These are phyloP conservation scores for Peromyscus maniculatus DNA, from an alignment of 2,113 vertebrate genomes.

Conservation along the genomic window DNA sequence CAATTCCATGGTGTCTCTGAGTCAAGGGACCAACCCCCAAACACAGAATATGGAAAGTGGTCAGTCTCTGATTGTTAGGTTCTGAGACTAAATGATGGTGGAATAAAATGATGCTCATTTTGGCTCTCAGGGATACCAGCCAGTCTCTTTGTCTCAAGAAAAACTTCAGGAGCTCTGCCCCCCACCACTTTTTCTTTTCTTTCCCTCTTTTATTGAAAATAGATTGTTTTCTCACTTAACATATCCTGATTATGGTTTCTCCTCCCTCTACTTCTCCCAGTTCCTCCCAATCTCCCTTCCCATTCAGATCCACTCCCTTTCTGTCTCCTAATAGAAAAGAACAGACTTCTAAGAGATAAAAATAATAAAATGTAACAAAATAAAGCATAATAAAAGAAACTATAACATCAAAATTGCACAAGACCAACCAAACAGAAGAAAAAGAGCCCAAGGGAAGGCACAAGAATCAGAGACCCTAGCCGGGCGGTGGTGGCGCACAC, in stretches of 20 bases:
- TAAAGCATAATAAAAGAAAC: neutral
- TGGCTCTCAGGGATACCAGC: neutral
- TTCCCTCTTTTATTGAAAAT: neutral
- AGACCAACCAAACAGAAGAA: neutral
- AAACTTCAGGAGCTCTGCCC: neutral
- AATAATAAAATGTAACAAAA: neutral
- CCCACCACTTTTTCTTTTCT: neutral
- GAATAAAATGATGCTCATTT: neutral
- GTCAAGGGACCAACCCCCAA: neutral
- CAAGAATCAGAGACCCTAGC: neutral
- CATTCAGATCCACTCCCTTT: neutral
- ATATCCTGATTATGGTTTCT: neutral
- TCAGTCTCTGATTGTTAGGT: neutral
- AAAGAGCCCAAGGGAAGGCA: neutral
- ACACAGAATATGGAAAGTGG: neutral
- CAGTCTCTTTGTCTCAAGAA: neutral
- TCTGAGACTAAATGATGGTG: neutral
- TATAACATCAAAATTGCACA: neutral
- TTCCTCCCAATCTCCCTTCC: neutral
- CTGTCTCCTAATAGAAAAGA: neutral
- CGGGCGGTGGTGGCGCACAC: too few relatives aligned
- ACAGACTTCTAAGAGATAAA: neutral
- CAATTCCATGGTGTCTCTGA: neutral
- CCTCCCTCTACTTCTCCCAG: neutral
- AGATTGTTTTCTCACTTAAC: neutral